Evolutionary conservation across 1,140 invertebrate genomes (phyloP).

Genomic region (Drosophila pseudoananassae): DNA sequence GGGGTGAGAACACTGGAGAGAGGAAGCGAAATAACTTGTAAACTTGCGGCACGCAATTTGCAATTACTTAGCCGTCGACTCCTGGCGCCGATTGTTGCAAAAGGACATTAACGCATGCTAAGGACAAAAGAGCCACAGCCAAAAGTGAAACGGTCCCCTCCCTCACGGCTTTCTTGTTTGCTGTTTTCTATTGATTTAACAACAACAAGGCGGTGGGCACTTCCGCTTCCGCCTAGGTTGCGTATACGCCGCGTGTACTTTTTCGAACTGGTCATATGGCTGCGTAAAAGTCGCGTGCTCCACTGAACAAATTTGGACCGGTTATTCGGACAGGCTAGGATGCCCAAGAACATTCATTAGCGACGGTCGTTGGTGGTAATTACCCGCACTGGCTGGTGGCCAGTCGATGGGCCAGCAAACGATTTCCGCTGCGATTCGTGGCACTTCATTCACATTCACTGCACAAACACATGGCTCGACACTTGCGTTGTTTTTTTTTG

Average conservation of each 20-base stretch:
- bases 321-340: neutral
- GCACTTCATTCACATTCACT: conserved; percentile 56
- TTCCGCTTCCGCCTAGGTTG: conserved; percentile 9
- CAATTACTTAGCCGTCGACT: conserved; percentile 66
- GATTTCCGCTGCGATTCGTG: conserved; percentile 39
- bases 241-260: conserved; percentile 18
- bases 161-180: conserved; percentile 1
- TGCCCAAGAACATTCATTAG: conserved; percentile 18
- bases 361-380: conserved; percentile 21
- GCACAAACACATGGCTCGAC: conserved; percentile 48
- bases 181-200: conserved; percentile 54
- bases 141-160: conserved; percentile 10
- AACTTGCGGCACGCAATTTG: conserved; percentile 72
- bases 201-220: conserved; percentile 8
- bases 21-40: conserved; percentile 43
- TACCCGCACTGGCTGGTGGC: conserved; percentile 52
- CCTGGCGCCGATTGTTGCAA: conserved; percentile 24
- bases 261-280: neutral
- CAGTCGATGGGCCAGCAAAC: conserved; percentile 53
- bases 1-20: neutral
- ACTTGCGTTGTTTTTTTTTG: conserved; percentile 15
- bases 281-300: conserved; percentile 27
- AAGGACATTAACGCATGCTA: conserved; percentile 48
- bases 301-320: neutral
- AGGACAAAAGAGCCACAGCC: conserved; percentile 32